Conservation (phyloP, 2,797 vertebrate species). For the Diplodus sargus region DNA sequence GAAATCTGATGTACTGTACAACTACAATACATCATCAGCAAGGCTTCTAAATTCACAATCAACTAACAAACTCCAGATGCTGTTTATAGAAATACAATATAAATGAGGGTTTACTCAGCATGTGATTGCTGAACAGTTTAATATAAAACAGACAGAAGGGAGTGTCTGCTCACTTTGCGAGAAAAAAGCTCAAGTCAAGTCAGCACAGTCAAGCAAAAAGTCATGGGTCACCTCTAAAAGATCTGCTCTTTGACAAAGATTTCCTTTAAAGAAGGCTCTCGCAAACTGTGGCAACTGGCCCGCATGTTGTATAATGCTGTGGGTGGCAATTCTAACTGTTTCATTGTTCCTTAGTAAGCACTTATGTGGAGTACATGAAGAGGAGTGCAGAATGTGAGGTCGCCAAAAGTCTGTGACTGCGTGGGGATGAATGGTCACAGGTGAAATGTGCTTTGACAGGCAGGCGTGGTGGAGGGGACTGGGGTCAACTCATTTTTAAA, state of each 20-base stretch:
- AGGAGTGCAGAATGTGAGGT: constrained; percentile 66
- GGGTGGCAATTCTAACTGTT: constrained; percentile 61
- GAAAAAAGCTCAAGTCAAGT: background rate
- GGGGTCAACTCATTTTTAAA: constrained; percentile 52
- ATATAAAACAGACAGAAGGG: background rate
- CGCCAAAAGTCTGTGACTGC: constrained; percentile 51
- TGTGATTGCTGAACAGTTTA: too few relatives aligned
- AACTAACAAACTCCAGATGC: background rate
- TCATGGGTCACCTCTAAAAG: constrained; percentile 27
- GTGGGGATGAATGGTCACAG: constrained; percentile 74
- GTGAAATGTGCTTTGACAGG: constrained; percentile 73
- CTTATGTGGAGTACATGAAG: constrained; percentile 43
- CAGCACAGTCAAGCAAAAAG: constrained; percentile 23
- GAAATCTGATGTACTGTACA: background rate
- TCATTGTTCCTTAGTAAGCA: constrained; percentile 67
- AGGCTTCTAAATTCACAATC: constrained; percentile 13
- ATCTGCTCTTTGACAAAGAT: constrained; percentile 51
- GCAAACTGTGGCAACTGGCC: constrained; percentile 45
- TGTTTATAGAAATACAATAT: background rate
- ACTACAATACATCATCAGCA: background rate
- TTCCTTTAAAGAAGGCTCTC: constrained; percentile 41
- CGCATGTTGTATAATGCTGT: constrained; percentile 61
- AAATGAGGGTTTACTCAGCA: too few relatives aligned
- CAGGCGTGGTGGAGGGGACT: constrained; percentile 41
- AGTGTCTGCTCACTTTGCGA: constrained; percentile 12